Conservation (phyloP, 2,797 vertebrate genomes). For the Pterois miles region DNA sequence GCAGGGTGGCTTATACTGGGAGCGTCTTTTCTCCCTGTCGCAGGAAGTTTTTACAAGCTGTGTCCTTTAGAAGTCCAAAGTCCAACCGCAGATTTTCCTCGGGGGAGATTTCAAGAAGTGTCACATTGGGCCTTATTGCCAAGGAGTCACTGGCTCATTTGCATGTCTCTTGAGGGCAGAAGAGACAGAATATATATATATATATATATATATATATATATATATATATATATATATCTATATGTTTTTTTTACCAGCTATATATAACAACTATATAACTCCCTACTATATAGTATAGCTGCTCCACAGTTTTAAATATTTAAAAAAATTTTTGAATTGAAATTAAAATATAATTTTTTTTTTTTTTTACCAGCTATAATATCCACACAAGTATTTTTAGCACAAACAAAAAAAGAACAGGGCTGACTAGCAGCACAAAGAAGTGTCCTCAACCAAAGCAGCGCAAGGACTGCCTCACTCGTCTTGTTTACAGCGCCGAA, state of each 20-base stretch:
- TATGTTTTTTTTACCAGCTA: conserved; percentile 23
- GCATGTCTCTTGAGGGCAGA: conserved; percentile 28
- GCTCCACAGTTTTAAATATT: conserved; percentile 15
- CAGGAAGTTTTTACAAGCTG: conserved; percentile 41
- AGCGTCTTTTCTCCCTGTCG: conserved; percentile 23
- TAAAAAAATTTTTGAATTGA: conserved; percentile 13
- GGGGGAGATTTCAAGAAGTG: conserved; percentile 42
- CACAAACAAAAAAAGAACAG: neutral
- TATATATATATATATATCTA: neutral
- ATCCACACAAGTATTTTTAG: conserved; percentile 53
- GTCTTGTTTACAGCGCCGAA: conserved; percentile 47
- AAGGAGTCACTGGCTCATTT: conserved; percentile 41
- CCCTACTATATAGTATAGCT: neutral
- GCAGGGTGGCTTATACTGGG: conserved; percentile 29
- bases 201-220: neutral
- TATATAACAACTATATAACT: conserved; percentile 40
- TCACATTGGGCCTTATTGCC: conserved; percentile 39
- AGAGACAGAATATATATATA: conserved; percentile 6
- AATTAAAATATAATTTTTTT: no score
- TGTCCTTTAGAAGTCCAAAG: conserved; percentile 58
- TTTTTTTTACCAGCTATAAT: no score
- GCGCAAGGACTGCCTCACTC: conserved; percentile 23
- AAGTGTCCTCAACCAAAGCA: conserved; percentile 25
- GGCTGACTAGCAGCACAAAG: conserved; percentile 27
- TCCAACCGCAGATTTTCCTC: conserved; percentile 35